phyloP scores from a whole-genome alignment of 2,113 vertebrate genomes.

The Furnarius figulus region DNA sequence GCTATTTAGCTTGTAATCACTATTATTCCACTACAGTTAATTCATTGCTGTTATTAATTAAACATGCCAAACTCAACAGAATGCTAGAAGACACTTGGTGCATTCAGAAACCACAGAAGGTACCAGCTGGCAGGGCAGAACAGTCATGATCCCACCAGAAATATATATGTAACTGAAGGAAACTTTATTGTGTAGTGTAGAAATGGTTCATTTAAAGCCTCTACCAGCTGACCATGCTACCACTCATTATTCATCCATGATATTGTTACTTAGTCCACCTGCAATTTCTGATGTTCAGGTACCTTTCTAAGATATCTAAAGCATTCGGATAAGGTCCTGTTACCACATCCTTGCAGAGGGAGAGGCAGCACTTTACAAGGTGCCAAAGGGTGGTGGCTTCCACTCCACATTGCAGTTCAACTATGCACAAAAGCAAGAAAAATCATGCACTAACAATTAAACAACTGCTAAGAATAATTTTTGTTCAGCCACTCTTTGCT shows the following conservation, averaged over 20 bases:
- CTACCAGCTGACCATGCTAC: background rate
- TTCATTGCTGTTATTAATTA: background rate
- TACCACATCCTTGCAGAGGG: background rate
- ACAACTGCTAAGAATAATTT: background rate
- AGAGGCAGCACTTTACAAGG: background rate
- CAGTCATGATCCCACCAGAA: background rate
- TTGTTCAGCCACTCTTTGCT: background rate
- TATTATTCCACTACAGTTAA: background rate
- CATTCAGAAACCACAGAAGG: background rate
- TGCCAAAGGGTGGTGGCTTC: background rate
- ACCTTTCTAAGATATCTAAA: slow-evolving; percentile 4
- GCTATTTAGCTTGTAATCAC: background rate
- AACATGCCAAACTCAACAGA: background rate
- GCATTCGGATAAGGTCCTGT: background rate
- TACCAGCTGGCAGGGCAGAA: background rate
- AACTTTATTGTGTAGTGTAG: background rate
- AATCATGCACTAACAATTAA: background rate
- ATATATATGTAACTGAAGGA: background rate
- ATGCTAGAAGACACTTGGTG: background rate
- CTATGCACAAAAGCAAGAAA: background rate
- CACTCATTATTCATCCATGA: background rate
- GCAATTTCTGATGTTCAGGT: background rate
- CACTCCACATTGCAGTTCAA: background rate
- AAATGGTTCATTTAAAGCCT: background rate
- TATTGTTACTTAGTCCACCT: background rate